Evolutionary conservation across 2,113 vertebrate genomes (phyloP).

Genomic region (Gymnogyps californianus): DNA sequence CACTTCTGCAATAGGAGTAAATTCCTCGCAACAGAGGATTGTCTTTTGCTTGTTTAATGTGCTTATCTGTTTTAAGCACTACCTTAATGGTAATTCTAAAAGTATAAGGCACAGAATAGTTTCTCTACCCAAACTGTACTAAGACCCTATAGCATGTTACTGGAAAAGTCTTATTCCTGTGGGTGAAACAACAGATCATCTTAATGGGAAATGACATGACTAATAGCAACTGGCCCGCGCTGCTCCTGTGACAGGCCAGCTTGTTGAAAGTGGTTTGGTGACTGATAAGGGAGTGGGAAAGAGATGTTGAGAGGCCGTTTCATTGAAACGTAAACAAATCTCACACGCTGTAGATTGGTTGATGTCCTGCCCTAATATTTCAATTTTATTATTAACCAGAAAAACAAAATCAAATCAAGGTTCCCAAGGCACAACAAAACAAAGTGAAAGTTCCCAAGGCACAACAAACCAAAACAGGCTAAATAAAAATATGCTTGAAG

Average conservation of each 20-base stretch:
- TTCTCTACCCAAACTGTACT: background rate
- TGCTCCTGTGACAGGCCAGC: background rate
- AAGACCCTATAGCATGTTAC: background rate
- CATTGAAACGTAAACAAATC: slow-evolving; percentile 3
- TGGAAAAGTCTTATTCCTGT: background rate
- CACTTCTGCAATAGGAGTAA: background rate
- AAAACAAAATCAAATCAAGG: slow-evolving; percentile 27
- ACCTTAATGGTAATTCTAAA: background rate
- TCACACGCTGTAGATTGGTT: background rate
- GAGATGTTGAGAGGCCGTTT: background rate
- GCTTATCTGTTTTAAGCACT: background rate
- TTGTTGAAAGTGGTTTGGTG: slow-evolving; percentile 3
- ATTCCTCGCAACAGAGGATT: background rate
- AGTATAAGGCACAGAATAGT: background rate
- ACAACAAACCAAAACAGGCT: background rate
- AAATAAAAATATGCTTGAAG: slow-evolving; percentile 18
- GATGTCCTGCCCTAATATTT: background rate
- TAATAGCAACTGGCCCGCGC: background rate
- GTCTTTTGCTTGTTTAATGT: background rate
- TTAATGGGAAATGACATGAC: background rate
- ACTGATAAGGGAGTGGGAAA: background rate
- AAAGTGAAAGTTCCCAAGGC: slow-evolving; percentile 48
- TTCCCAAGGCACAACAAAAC: slow-evolving; percentile 29
- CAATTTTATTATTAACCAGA: slow-evolving; percentile 7
- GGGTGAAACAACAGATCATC: background rate